phyloP scores from a whole-genome alignment of 2,888 invertebrate species.

The Barypeithes pellucidus region DNA sequence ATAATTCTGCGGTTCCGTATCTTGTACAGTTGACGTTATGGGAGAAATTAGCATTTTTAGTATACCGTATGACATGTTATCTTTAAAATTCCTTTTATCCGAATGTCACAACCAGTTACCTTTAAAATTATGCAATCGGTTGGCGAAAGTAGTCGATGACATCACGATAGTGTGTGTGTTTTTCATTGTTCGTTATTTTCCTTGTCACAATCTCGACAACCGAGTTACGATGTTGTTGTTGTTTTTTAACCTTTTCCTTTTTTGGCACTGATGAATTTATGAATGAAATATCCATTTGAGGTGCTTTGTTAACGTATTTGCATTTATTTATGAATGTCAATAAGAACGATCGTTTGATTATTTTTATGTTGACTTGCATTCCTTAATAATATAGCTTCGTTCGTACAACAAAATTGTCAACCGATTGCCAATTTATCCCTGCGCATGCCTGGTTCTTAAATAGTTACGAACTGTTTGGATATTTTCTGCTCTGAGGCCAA shows the following conservation, averaged over 20 bases:
- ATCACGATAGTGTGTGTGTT: constrained; percentile 23
- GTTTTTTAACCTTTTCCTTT: constrained; percentile 35
- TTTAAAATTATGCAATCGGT: constrained; percentile 29
- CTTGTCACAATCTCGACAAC: constrained; percentile 9
- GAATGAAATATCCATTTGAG: constrained; percentile 30
- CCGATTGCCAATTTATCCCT: too few species aligned
- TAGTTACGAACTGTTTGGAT: too few species aligned
- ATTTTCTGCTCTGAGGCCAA: too few species aligned
- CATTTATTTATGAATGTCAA: neutral
- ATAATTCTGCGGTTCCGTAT: too few species aligned
- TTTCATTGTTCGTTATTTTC: constrained; percentile 21
- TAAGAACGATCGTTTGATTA: neutral
- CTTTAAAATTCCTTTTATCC: constrained; percentile 28
- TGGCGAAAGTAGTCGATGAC: constrained; percentile 29
- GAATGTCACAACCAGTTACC: constrained; percentile 12
- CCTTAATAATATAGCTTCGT: too few species aligned
- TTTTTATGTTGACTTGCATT: constrained; percentile 1
- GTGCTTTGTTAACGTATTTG: neutral
- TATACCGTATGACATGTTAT: neutral
- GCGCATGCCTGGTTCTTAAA: too few species aligned
- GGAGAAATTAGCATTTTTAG: constrained; percentile 16
- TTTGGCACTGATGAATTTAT: constrained; percentile 39
- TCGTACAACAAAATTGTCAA: too few species aligned
- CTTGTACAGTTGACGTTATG: too few species aligned
- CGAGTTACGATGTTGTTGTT: constrained; percentile 35